phyloP scores from a whole-genome alignment of 2,113 vertebrate species.

The Hippocampus comes region DNA sequence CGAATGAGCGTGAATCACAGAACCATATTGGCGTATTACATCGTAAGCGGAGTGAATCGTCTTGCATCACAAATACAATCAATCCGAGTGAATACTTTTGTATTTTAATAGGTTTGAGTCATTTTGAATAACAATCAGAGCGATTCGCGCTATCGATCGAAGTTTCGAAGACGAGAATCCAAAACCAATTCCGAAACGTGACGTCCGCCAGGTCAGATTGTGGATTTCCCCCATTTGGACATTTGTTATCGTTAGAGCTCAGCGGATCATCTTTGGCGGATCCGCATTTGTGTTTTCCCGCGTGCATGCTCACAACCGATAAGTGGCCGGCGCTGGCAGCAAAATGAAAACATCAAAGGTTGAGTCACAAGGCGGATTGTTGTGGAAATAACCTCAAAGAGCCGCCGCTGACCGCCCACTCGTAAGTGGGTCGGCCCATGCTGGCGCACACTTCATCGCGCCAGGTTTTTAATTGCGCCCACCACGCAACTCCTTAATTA shows the following conservation, averaged over 20 bases:
- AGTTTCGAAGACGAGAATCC: background rate
- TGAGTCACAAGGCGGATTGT: conserved; percentile 19
- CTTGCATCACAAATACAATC: too few relatives aligned
- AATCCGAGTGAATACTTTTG: too few relatives aligned
- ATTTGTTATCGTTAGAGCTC: conserved; percentile 37
- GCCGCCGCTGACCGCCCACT: conserved; percentile 20
- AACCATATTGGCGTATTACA: too few relatives aligned
- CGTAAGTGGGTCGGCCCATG: conserved; percentile 48
- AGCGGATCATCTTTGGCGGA: background rate
- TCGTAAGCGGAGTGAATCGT: too few relatives aligned
- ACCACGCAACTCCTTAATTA: conserved; percentile 56
- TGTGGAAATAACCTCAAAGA: conserved; percentile 53
- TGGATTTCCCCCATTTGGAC: background rate
- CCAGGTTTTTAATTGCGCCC: conserved; percentile 63
- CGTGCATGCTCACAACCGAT: conserved; percentile 14
- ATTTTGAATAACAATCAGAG: too few relatives aligned
- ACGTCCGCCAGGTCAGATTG: background rate
- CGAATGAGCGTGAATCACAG: too few relatives aligned
- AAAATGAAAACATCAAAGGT: conserved; percentile 42
- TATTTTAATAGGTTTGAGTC: too few relatives aligned
- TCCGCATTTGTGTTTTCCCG: conserved; percentile 3
- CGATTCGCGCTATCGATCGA: background rate
- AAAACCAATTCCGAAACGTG: background rate
- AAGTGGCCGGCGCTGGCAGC: conserved; percentile 4
- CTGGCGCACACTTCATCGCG: conserved; percentile 49